Evolutionary conservation across 2,113 vertebrate genomes (phyloP), one percentile per base, ranked within the genome.

Genomic region (Saguinus imperator): DNA sequence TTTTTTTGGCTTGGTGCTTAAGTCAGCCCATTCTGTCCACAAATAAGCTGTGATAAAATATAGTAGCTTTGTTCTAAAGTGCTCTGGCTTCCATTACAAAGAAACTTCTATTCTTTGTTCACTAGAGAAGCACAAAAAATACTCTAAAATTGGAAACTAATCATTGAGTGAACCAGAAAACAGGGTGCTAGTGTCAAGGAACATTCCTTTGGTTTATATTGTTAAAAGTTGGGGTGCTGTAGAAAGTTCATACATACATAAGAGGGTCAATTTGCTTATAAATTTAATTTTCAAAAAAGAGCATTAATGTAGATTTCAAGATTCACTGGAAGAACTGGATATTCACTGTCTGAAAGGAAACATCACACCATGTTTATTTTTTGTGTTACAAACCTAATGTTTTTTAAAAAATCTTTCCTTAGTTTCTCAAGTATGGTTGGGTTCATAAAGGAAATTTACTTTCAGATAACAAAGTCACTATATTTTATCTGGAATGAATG

Each of bases 301-400:
- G 64, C 5, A 45, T 48, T 95, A 96, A 91, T 97, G 94, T 97
- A 97, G 97, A 97, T 96, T 98, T 98, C 93, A 97, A 97, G 96
- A 97, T 79, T 88, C 90, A 91, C 95, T 98, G 96, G 55, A 98
- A 97, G 97, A 98, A 98, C 83, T 97, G 95, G 98, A 97, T 98
- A 79, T 73, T 88, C 5, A 83, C 97, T 98, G 97, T 98, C 98
- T 98, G 90, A 98, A 97, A 98, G 98, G 97, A 98, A 98, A 97
- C 96, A 96, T 97, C 97, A 94, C 80, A 77, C 73, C 97, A 50
- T 98, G 98, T 98, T 98, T 98, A 95, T 98, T 98, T 98, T 99
- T 98, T 98, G 96, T 97, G 95, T 98, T 96, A 95, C 87, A 98
- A 98, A 97, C 86, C 79, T 96, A 95, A 96, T 95, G 93, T 93